A percentile compares a stretch with the other conserved stretches of the same genome.
These are phyloP conservation scores for Rhizomys pruinosus DNA, from an alignment of 2,113 vertebrate species.

Conservation along the genomic window DNA sequence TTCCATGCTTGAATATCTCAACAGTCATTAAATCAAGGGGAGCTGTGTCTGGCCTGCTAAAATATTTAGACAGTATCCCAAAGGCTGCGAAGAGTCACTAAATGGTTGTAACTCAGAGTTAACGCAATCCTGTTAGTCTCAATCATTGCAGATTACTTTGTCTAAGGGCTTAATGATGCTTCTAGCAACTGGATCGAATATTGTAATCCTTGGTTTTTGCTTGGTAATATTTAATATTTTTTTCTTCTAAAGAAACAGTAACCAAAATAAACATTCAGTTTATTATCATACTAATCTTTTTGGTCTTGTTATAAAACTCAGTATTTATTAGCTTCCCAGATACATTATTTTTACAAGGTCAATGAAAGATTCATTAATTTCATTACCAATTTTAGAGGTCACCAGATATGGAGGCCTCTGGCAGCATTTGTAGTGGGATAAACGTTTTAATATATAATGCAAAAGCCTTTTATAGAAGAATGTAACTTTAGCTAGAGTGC, in stretches of 20 bases:
- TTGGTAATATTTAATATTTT: slow-evolving; percentile 56
- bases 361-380: slow-evolving; percentile 37
- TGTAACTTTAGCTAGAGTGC: slow-evolving; percentile 42
- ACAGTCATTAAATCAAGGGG: neutral
- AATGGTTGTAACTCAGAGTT: neutral
- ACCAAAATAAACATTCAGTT: slow-evolving; percentile 32
- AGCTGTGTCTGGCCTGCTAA: neutral
- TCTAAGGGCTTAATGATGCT: slow-evolving; percentile 1
- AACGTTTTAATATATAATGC: slow-evolving; percentile 56
- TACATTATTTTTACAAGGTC: slow-evolving; percentile 59
- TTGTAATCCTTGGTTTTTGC: neutral
- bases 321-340: slow-evolving; percentile 40
- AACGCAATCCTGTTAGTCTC: slow-evolving; percentile 14
- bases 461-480: slow-evolving; percentile 60
- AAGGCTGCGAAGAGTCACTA: slow-evolving; percentile 1
- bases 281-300: slow-evolving; percentile 40
- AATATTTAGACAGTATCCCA: neutral
- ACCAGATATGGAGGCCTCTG: neutral
- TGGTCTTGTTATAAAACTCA: slow-evolving; percentile 32
- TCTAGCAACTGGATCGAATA: slow-evolving; percentile 45
- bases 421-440: slow-evolving; percentile 35
- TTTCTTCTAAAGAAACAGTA: slow-evolving; percentile 28
- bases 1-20: neutral
- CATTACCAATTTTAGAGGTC: slow-evolving; percentile 48
- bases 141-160: slow-evolving; percentile 18